Evolutionary conservation across 2,888 invertebrate species (phyloP).

Genomic region (Sphaerophoria rueppellii): DNA sequence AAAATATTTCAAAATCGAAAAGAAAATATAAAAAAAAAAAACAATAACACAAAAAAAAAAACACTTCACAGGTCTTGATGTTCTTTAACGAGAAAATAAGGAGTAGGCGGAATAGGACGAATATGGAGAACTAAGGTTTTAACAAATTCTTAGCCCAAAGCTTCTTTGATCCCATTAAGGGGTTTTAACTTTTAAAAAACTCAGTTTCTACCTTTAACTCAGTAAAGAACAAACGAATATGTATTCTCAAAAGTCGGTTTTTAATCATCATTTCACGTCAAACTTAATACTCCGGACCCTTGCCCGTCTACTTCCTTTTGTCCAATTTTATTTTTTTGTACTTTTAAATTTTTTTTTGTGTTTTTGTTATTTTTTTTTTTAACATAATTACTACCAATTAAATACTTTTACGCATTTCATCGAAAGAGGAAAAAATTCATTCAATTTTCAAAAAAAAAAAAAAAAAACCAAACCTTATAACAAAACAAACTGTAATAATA

Average conservation of each 20-base stretch:
- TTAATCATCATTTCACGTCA: background rate
- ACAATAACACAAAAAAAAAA: constrained; percentile 23
- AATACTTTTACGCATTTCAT: constrained; percentile 28
- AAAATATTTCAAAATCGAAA: constrained; percentile 34
- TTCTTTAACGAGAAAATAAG: constrained; percentile 44
- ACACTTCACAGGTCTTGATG: constrained; percentile 52
- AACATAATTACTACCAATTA: constrained; percentile 14
- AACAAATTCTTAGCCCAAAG: constrained; percentile 24
- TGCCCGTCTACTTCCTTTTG: background rate
- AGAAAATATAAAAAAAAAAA: constrained; percentile 19
- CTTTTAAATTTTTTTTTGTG: constrained; percentile 18
- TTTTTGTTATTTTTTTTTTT: constrained; percentile 49
- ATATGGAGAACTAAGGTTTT: background rate
- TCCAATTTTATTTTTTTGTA: background rate
- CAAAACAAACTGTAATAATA: constrained; percentile 26
- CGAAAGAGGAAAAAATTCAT: constrained; percentile 47
- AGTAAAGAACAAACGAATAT: background rate
- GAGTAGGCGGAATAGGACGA: constrained; percentile 10
- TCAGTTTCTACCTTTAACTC: too few relatives aligned
- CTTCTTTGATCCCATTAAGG: constrained; percentile 21
- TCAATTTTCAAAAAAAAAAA: constrained; percentile 36
- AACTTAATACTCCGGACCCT: too few relatives aligned
- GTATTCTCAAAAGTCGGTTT: background rate
- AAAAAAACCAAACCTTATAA: constrained; percentile 48
- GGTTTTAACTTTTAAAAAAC: too few relatives aligned